Percentiles rank a stretch among this genome's conserved stretches.
These are phyloP conservation scores for Mizuhopecten yessoensis DNA, from an alignment of 1,140 invertebrate genomes.

Conservation along the genomic window DNA sequence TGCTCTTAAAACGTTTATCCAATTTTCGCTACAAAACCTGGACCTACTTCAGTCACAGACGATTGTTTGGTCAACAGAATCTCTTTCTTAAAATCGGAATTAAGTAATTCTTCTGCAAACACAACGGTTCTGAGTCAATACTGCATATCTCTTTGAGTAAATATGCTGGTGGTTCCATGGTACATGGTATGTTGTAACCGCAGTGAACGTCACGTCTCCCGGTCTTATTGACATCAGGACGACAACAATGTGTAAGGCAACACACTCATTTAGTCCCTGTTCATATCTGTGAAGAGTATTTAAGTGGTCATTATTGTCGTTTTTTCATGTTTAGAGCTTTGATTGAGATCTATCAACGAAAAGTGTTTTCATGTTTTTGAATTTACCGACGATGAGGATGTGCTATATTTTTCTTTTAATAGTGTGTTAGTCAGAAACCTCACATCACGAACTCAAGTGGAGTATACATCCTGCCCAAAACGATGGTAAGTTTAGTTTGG, in stretches of 20 bases:
- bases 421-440: background rate
- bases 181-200: background rate
- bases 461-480: background rate
- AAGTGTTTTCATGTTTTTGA: background rate
- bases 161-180: background rate
- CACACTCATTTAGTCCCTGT: too few relatives aligned
- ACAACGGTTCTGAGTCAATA: background rate
- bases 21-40: background rate
- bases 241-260: background rate
- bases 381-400: background rate
- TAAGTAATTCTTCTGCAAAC: slow-evolving; percentile 13
- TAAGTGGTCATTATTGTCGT: background rate
- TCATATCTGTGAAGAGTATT: background rate
- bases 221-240: background rate
- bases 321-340: background rate
- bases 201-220: background rate
- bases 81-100: background rate
- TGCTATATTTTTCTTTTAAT: background rate
- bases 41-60: background rate
- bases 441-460: background rate
- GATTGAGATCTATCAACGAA: background rate
- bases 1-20: background rate
- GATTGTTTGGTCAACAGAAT: background rate
- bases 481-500: background rate
- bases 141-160: background rate